Conservation (phyloP, 2,113 vertebrate species). For the Thamnaconus septentrionalis region DNA sequence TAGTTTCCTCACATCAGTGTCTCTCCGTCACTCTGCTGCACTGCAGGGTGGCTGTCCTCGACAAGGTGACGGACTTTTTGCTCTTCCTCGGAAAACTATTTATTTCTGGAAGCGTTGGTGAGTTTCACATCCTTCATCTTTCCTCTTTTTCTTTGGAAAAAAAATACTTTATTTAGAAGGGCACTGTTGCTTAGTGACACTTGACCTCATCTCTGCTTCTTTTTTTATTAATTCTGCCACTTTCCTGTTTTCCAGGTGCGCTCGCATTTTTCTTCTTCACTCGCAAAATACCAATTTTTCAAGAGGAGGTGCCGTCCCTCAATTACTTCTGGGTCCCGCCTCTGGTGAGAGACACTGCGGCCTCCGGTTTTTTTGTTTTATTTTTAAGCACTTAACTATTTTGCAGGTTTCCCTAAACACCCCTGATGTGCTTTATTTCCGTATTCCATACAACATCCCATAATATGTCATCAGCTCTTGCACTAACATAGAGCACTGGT, state of each 20-base stretch:
- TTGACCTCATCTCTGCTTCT: neutral
- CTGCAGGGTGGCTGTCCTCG: constrained; percentile 88
- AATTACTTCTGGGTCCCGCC: constrained; percentile 96
- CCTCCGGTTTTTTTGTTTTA: no score
- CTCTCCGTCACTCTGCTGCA: constrained; percentile 57
- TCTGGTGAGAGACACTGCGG: constrained; percentile 80
- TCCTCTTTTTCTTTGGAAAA: no score
- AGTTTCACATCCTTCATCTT: constrained; percentile 56
- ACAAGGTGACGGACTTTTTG: constrained; percentile 94
- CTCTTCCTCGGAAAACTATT: constrained; percentile 92
- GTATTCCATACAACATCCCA: no score
- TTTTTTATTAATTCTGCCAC: neutral
- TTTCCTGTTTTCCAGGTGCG: constrained; percentile 75
- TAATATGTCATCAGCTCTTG: no score
- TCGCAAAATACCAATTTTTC: constrained; percentile 79
- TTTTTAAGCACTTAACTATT: no score
- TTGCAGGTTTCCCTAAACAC: no score
- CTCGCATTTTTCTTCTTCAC: constrained; percentile 94
- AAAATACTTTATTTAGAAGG: no score
- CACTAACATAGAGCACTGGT: no score
- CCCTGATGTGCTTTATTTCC: no score
- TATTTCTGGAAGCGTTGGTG: constrained; percentile 90
- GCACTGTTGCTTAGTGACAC: no score
- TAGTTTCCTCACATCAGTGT: neutral
- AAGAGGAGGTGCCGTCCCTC: constrained; percentile 81